Evolutionary conservation across 1,140 invertebrate species (phyloP), one percentile per base, ranked within the genome.

Genomic region (Trichonephila clavipes): DNA sequence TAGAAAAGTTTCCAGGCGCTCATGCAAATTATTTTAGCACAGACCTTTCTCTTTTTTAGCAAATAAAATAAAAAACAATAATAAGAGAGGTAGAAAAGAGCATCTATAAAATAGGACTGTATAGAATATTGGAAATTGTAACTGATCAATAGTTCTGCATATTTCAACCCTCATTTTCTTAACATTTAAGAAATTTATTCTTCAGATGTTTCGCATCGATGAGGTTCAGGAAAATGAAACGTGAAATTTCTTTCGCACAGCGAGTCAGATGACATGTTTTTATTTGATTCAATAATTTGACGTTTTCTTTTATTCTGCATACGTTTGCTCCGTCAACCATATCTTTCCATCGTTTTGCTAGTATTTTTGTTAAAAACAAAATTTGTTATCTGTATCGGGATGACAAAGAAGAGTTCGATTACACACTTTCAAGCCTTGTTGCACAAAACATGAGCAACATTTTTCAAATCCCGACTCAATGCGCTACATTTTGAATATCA

Each of bases 1-100:
- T 83, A 83, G 82, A 83, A 83, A 83, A 83, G 44, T 83, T 83
- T 83, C 40, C 19, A 83, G 82, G 82, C 82, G 82, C 82, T 59
- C 82, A 83, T 83, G 82, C 82, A 83, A 83, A 83, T 59, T 44
- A 83, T 59, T 59, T 44, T 59, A 3, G n/a, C 12, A 24, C n/a
- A 58, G n/a, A 83, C 24, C n/a, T 83, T 44, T 44, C 10, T n/a
- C 28, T 51, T 83, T 5, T 51, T 51, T 51, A 51, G 51, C 7
- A 59, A 77, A 77, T 34, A 77, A 77, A 34, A 28, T 77, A 77
- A 77, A 19, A 77, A 77, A 40, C 7, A 4, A 40, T 77, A 77
- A 77, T 14, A 69, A 77, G 6, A 77, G 34, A 8, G 72, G 28
- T 77, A 34, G 72, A 16, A 18, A 40, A 14, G 18, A 40, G 51